phyloP scores from a whole-genome alignment of 2,888 invertebrate species.

The Lycaena phlaeas region DNA sequence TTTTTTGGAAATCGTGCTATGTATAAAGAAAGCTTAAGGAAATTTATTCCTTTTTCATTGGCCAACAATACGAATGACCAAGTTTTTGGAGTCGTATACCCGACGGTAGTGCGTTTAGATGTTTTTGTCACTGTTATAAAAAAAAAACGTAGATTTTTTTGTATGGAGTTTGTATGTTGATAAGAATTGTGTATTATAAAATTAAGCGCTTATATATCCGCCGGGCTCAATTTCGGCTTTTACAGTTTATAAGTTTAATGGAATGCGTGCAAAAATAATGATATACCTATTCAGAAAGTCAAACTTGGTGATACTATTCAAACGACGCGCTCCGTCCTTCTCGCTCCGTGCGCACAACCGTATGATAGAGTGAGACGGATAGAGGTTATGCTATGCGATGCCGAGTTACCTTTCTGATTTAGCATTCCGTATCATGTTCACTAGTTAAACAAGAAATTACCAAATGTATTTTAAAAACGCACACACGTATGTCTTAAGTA shows the following conservation, averaged over 20 bases:
- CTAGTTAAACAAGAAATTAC: constrained; percentile 38
- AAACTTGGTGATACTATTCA: constrained; percentile 18
- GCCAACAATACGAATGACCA: constrained; percentile 58
- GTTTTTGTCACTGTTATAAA: constrained; percentile 37
- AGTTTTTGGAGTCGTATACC: constrained; percentile 48
- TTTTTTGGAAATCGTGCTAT: constrained; percentile 58
- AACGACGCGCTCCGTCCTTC: constrained; percentile 23
- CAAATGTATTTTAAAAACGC: constrained; percentile 58
- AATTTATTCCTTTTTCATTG: constrained; percentile 46
- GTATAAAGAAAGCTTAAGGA: constrained; percentile 46
- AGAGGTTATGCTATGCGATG: constrained; percentile 15
- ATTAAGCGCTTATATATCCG: constrained; percentile 21
- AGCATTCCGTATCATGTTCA: constrained; percentile 32
- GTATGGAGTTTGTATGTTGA: constrained; percentile 41
- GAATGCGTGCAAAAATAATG: constrained; percentile 15
- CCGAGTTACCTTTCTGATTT: constrained; percentile 23
- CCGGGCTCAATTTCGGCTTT: constrained; percentile 7
- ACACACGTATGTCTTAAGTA: constrained; percentile 43
- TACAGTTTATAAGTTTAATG: constrained; percentile 16
- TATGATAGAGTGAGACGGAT: constrained; percentile 20
- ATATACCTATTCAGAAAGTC: constrained; percentile 22
- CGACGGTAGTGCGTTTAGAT: constrained; percentile 50
- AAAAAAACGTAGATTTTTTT: constrained; percentile 40
- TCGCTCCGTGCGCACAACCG: constrained; percentile 22
- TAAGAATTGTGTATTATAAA: constrained; percentile 23